Evolutionary conservation across 2,797 vertebrate species (phyloP), one percentile per base, ranked within the genome.

Genomic region (Dermochelys coriacea): DNA sequence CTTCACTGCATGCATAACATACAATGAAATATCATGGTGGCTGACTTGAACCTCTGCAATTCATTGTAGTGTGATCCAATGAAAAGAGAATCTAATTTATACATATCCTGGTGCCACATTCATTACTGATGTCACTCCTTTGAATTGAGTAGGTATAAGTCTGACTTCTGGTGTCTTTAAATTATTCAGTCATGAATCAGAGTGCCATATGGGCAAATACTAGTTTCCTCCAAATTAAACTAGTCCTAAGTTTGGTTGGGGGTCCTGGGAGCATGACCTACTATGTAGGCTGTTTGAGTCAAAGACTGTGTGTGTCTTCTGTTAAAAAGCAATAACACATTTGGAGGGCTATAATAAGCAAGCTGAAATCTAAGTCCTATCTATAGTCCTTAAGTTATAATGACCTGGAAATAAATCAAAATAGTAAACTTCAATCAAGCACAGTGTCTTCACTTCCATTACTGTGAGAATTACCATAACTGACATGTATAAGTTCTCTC

Each of bases 1-100:
- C 50, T 86, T 95, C 68, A 34, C 91, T 93, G 78, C 91, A 85
- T 80, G 80, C 91, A 85, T 77, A 74, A 87, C 57, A 52, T 1
- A 19, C 29, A 90, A 81, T 93, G 93, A 61, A 61, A 61, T 91
- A 68, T 94, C 79, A 59, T 34, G 59, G 16, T 45, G 25, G 81
- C 52, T 89, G 79, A 86, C 78, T 78, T 94, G 88, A 90, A 51
- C 55, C 93, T 83, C 74, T 79, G 71, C 29, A 90, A 10, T 81
- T 88, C 25, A 31, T 31, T 93, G 34, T 45, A 85, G 55, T 88
- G 74, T 64, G 51, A 90, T 16, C 7, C 50, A 87, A 15, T 34
- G 31, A 51, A 87, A 94, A 34, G 27, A 91, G 47, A 93, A 57
- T 52, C 18, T 52, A 52, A 6, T 52, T 52, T 52, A 52, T 52